Evolutionary conservation across 1,140 invertebrate species (phyloP).

Genomic region (Paracyclopina nana): DNA sequence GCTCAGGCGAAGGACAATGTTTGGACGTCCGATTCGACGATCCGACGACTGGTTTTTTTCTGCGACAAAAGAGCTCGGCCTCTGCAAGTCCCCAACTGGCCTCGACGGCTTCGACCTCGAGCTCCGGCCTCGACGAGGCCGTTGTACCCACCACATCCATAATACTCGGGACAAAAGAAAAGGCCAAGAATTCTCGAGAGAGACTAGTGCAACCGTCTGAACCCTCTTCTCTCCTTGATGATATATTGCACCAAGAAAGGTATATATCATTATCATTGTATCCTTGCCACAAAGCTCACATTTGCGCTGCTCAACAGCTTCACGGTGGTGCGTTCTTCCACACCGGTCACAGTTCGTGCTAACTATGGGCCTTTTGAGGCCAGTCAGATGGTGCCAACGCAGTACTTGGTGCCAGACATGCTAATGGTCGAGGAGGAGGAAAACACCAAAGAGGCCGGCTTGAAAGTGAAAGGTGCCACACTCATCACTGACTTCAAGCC

Average conservation of each 20-base stretch:
- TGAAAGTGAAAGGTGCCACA: slow-evolving; percentile 22
- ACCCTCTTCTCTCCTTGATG: no score
- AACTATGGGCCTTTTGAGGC: slow-evolving; percentile 80
- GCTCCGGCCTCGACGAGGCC: background rate
- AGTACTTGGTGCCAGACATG: slow-evolving; percentile 64
- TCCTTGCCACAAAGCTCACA: background rate
- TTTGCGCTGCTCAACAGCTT: slow-evolving; percentile 35
- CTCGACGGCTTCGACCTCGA: no score
- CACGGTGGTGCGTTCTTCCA: slow-evolving; percentile 63
- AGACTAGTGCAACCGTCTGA: no score
- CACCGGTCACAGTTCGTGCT: slow-evolving; percentile 61
- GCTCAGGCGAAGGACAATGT: background rate
- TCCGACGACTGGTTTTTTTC: slow-evolving; percentile 20
- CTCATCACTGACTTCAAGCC: slow-evolving; percentile 22
- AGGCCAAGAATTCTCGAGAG: background rate
- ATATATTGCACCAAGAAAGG: background rate
- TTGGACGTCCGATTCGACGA: slow-evolving; percentile 21
- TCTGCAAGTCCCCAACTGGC: no score
- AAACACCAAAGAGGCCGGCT: slow-evolving; percentile 22
- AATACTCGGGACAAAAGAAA: background rate
- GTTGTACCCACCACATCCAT: slow-evolving; percentile 7
- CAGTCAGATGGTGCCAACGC: slow-evolving; percentile 72
- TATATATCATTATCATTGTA: background rate
- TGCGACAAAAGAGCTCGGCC: slow-evolving; percentile 12
- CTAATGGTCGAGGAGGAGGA: slow-evolving; percentile 33